These are phyloP conservation scores for Yponomeuta sedellus DNA, from an alignment of 2,888 invertebrate species.

Conservation along the genomic window DNA sequence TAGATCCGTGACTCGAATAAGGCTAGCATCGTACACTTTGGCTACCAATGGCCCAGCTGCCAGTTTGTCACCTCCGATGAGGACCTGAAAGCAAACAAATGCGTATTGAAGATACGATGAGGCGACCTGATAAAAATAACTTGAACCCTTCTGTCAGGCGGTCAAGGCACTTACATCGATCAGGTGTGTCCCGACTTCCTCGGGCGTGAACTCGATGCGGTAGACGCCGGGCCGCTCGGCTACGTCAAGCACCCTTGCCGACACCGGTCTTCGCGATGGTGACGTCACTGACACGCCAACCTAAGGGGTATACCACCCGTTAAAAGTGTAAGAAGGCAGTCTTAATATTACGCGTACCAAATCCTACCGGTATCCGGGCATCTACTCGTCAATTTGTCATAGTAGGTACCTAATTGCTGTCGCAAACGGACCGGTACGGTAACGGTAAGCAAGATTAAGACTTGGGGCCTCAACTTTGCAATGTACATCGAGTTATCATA, in stretches of 20 bases:
- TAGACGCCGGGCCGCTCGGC: slow-evolving; percentile 87
- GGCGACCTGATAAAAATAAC: too few relatives aligned
- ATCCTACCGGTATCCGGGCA: too few relatives aligned
- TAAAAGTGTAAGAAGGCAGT: too few relatives aligned
- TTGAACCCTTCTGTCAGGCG: too few relatives aligned
- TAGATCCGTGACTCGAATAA: slow-evolving; percentile 96
- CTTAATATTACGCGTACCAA: too few relatives aligned
- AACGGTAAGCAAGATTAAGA: too few relatives aligned
- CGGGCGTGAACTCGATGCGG: slow-evolving; percentile 93
- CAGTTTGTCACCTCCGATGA: slow-evolving; percentile 92
- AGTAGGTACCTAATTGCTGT: too few relatives aligned
- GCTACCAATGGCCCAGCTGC: slow-evolving; percentile 93
- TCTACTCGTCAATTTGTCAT: too few relatives aligned
- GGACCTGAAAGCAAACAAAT: slow-evolving; percentile 48
- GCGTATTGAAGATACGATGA: too few relatives aligned
- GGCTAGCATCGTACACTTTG: slow-evolving; percentile 95
- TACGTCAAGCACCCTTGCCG: slow-evolving; percentile 88
- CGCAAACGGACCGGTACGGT: too few relatives aligned
- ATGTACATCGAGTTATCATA: too few relatives aligned
- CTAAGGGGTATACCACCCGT: slow-evolving; percentile 30
- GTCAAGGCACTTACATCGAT: slow-evolving; percentile 82
- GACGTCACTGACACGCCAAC: slow-evolving; percentile 83
- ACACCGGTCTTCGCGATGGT: slow-evolving; percentile 89
- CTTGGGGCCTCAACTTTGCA: too few relatives aligned
- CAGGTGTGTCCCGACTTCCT: slow-evolving; percentile 95